Evolutionary conservation across 1,140 invertebrate species (phyloP).

Genomic region (Lycorma delicatula): DNA sequence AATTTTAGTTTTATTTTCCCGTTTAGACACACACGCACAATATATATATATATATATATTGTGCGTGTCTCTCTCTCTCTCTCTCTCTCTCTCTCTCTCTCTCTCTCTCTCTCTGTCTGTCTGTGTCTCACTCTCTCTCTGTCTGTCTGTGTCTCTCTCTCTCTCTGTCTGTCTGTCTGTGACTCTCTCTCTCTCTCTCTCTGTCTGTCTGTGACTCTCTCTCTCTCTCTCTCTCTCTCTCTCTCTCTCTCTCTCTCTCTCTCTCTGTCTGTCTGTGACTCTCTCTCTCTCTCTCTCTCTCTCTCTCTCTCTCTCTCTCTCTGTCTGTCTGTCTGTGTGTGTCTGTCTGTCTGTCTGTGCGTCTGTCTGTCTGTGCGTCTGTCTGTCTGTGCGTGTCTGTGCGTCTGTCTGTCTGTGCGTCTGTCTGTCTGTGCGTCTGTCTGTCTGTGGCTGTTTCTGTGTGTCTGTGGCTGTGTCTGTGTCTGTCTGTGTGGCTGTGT

Average conservation of each 20-base stretch:
- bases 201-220: conserved; percentile 8
- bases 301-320: no score
- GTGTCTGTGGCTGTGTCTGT: conserved; percentile 7
- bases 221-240: conserved; percentile 14
- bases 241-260: neutral
- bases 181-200: conserved; percentile 15
- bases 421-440: conserved; percentile 14
- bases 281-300: no score
- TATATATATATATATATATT: no score
- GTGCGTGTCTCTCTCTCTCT: conserved; percentile 14
- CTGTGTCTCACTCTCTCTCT: neutral
- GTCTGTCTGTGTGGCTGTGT: no score
- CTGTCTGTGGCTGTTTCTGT: conserved; percentile 11
- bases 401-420: conserved; percentile 1
- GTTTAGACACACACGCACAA: no score
- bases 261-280: conserved; percentile 1
- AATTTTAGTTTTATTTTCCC: no score
- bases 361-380: conserved; percentile 19
- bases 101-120: conserved; percentile 12
- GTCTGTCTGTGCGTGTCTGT: conserved; percentile 15
- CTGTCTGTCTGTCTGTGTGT: no score
- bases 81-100: conserved; percentile 11
- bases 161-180: conserved; percentile 14
- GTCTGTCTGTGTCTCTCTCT: conserved; percentile 10
- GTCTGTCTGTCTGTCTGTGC: conserved; percentile 19